Conservation (phyloP, 2,888 invertebrate genomes). For the Drosophila histrio region DNA sequence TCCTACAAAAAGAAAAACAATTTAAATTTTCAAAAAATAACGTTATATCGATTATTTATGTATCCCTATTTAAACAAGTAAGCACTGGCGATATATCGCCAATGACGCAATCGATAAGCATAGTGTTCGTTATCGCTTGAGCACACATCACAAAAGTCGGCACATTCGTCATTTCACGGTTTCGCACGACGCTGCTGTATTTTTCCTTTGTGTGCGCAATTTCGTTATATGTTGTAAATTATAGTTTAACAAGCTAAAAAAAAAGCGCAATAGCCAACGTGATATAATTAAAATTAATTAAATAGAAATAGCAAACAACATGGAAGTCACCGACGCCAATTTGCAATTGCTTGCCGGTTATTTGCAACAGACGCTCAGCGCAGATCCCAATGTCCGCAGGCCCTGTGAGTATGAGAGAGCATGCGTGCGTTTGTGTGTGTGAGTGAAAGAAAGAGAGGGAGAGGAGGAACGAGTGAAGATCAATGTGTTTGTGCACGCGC, state of each 20-base stretch:
- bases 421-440: slow-evolving; percentile 29
- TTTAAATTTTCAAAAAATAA: too few species aligned
- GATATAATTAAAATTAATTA: slow-evolving; percentile 27
- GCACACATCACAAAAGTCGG: slow-evolving; percentile 7
- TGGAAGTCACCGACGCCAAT: slow-evolving; percentile 96
- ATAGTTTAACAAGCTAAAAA: slow-evolving; percentile 19
- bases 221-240: slow-evolving; percentile 48
- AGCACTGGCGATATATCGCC: background rate
- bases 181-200: slow-evolving; percentile 31
- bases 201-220: slow-evolving; percentile 43
- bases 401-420: slow-evolving; percentile 88
- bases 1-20: slow-evolving; percentile 86
- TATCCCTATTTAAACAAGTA: background rate
- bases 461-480: slow-evolving; percentile 15
- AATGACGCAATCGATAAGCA: background rate
- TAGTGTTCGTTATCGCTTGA: slow-evolving; percentile 8
- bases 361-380: slow-evolving; percentile 94
- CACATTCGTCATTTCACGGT: slow-evolving; percentile 48
- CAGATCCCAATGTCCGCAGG: slow-evolving; percentile 91
- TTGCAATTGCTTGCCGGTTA: slow-evolving; percentile 92
- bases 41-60: background rate
- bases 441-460: background rate
- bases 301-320: slow-evolving; percentile 80
- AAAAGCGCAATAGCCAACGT: slow-evolving; percentile 21
- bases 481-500: slow-evolving; percentile 42